A percentile compares a stretch with the other conserved stretches of the same genome.
Evolutionary conservation across 2,113 vertebrate species (phyloP).

Genomic region (Mastomys natalensis): DNA sequence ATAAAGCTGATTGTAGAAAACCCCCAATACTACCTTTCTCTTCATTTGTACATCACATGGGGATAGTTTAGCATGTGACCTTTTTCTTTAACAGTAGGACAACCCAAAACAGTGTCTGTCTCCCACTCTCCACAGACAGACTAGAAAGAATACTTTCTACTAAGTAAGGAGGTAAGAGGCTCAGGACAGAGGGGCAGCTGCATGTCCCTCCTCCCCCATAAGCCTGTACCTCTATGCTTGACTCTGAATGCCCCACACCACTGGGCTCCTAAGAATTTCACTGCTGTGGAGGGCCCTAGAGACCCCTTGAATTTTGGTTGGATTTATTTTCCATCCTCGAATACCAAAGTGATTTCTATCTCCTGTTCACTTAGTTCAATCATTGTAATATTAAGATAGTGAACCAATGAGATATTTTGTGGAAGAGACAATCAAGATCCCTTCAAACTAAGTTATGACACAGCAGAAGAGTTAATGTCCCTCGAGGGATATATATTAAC

Average conservation of each 20-base stretch:
- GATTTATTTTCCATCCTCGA: not conserved
- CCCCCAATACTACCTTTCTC: not conserved
- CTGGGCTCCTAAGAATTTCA: too few species aligned
- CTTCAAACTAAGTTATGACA: not conserved
- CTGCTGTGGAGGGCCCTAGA: too few species aligned
- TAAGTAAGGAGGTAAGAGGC: not conserved
- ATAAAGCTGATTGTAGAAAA: conserved; percentile 71
- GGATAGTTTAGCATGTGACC: not conserved
- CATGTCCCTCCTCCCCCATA: too few species aligned
- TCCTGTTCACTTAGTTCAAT: not conserved
- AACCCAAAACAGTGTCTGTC: not conserved
- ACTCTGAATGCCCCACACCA: too few species aligned
- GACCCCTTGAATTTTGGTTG: too few species aligned
- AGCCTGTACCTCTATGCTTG: not conserved
- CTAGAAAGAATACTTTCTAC: not conserved
- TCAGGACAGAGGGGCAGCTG: not conserved
- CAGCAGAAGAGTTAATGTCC: not conserved
- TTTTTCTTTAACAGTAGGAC: not conserved
- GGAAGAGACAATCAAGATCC: not conserved
- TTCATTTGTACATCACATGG: conserved; percentile 18
- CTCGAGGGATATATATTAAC: not conserved
- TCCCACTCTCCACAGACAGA: not conserved
- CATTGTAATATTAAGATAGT: not conserved
- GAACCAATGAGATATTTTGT: not conserved
- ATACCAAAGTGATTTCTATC: not conserved